Evolutionary conservation across 2,113 vertebrate species (phyloP), one percentile per base, ranked within the genome.

Genomic region (Pagrus major): DNA sequence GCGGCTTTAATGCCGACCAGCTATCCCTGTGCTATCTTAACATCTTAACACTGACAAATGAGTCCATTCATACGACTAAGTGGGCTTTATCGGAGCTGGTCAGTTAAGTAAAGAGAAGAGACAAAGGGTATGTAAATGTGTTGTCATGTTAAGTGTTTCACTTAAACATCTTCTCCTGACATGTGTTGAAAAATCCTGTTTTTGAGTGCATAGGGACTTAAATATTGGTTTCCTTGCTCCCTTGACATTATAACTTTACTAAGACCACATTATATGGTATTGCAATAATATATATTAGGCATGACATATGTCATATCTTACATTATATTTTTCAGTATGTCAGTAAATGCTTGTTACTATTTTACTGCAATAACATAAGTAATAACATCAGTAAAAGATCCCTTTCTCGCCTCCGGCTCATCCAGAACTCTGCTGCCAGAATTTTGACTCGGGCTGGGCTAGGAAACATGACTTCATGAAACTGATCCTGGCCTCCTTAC

Each of bases 1-100:
- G 83, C 31, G 3, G 56, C 85, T 80, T 70, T 44, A 71, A 69
- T 29, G 68, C 66, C 5, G 5, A 5, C 42, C 52, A 64, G 51
- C 42, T 84, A 80, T 86, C 66, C 58, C 37, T 25, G 2, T 44
- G 39, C 59, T 37, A 84, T 86, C 86, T 71, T 42, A 47, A 37
- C 55, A 18, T 78, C 73, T 77, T 65, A 78, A 85, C 59, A 7
- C 79, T 56, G 58, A 85, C 84, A 85, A 86, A 83, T 65, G 18
- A 65, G 58, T 71, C 76, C 39, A 65, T 79, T 88, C 64, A 78
- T 33, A 0, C 9, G 39, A 60, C 59, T 51, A 80, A 81, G 61
- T 74, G 70, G 69, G 70, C 2, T 78, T 71, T 42, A 54, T 1
- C 71, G 47, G n/a, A 76, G 60, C 46, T 51, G 61, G 35, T 66